These are phyloP conservation scores for Linurgus olivaceus DNA, from an alignment of 2,797 vertebrate genomes.

Conservation along the genomic window DNA sequence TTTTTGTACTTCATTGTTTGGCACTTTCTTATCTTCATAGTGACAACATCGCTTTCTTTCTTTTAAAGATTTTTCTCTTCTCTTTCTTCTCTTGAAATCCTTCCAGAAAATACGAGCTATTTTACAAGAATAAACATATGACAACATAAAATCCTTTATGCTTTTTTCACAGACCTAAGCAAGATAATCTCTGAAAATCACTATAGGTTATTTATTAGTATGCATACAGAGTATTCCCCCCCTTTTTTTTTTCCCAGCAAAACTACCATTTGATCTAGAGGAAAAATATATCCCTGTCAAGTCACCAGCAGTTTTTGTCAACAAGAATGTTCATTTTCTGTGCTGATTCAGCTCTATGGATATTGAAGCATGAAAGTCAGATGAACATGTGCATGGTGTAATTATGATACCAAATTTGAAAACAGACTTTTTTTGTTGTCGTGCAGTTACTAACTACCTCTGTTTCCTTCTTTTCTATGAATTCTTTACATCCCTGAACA, in stretches of 20 bases:
- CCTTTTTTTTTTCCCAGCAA: background rate
- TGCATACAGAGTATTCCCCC: background rate
- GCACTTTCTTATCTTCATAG: background rate
- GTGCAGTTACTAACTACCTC: background rate
- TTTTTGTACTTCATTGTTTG: background rate
- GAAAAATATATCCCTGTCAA: background rate
- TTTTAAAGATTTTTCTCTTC: background rate
- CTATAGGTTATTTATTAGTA: background rate
- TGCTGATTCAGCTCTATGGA: conserved; percentile 2
- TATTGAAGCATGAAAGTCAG: background rate
- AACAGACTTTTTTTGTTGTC: background rate
- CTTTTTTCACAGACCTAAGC: background rate
- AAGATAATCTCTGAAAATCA: background rate
- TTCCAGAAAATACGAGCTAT: background rate
- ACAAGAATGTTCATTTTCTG: background rate
- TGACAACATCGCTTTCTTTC: background rate
- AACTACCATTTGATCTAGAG: background rate
- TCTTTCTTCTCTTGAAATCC: background rate
- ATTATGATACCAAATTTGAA: background rate
- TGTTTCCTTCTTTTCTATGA: background rate
- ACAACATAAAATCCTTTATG: background rate
- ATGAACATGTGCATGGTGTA: background rate
- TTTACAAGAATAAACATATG: background rate
- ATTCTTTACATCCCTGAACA: conserved; percentile 16
- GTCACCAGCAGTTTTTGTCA: conserved; percentile 11